Percentiles rank a stretch among this genome's conserved stretches.
phyloP scores from a whole-genome alignment of 2,888 invertebrate genomes.

The Rhimphoctona megacephalus region DNA sequence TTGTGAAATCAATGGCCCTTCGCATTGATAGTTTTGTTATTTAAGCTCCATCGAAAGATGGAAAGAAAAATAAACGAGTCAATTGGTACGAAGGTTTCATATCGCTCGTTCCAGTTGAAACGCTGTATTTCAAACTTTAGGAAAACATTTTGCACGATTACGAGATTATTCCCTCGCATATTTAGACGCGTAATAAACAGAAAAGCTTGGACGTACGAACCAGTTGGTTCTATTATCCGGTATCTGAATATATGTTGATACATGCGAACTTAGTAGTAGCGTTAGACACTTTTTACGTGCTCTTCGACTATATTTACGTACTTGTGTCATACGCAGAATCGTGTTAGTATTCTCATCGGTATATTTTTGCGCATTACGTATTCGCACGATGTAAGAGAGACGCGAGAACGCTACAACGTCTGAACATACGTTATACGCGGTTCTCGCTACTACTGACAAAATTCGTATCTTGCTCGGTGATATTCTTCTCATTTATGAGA shows the following conservation, averaged over 20 bases:
- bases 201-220: constrained; percentile 21
- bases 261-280: constrained; percentile 11
- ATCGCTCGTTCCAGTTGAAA: not conserved
- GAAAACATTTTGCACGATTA: constrained; percentile 1
- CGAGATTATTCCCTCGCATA: constrained; percentile 13
- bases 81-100: not conserved
- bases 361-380: constrained; percentile 72
- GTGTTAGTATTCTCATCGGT: constrained; percentile 66
- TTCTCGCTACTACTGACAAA: constrained; percentile 25
- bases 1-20: not conserved
- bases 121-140: not conserved
- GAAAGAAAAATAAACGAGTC: not conserved
- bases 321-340: constrained; percentile 63
- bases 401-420: constrained; percentile 27
- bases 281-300: constrained; percentile 42
- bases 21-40: not conserved
- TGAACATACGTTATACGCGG: constrained; percentile 20
- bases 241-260: constrained; percentile 3
- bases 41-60: not conserved
- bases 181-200: constrained; percentile 13
- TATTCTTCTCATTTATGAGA: constrained; percentile 31
- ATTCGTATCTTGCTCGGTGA: constrained; percentile 12
- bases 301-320: constrained; percentile 65
- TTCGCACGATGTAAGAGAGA: constrained; percentile 66
- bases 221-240: constrained; percentile 28